phyloP scores from a whole-genome alignment of 30 jellyfish, hydroid and myxozoan species.

The Thelohanellus kitauei region DNA sequence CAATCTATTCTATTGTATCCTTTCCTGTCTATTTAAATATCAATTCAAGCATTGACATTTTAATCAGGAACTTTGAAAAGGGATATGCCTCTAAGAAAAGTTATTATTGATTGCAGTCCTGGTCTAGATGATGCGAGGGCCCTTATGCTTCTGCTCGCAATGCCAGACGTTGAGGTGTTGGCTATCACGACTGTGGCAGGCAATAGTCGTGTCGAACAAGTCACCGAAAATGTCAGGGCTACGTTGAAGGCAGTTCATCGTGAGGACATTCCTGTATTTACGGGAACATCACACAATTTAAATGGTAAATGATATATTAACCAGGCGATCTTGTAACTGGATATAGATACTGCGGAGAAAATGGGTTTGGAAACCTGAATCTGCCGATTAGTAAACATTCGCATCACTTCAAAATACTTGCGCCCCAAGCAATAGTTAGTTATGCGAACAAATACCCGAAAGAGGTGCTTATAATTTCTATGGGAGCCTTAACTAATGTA shows the following conservation, averaged over 20 bases:
- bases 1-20: too few relatives aligned
- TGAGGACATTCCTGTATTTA: slow-evolving; percentile 32
- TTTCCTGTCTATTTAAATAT: too few relatives aligned
- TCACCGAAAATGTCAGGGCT: slow-evolving; percentile 20
- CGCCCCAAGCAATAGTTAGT: background rate
- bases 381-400: background rate
- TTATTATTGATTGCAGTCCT: slow-evolving; percentile 50
- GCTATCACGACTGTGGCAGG: slow-evolving; percentile 35
- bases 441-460: background rate
- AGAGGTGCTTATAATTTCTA: too few relatives aligned
- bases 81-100: too few relatives aligned
- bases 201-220: slow-evolving; percentile 21
- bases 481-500: background rate
- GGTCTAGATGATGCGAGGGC: slow-evolving; percentile 85
- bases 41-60: too few relatives aligned
- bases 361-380: background rate
- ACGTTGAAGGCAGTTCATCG: slow-evolving; percentile 16
- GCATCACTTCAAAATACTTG: background rate
- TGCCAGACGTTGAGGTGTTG: slow-evolving; percentile 28
- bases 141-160: slow-evolving; percentile 17
- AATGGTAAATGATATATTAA: background rate
- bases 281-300: slow-evolving; percentile 19
- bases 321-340: background rate
- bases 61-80: too few relatives aligned
- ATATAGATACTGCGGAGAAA: background rate